Evolutionary conservation across 2,113 vertebrate species (phyloP).

Genomic region (Genyomyrus donnyi): DNA sequence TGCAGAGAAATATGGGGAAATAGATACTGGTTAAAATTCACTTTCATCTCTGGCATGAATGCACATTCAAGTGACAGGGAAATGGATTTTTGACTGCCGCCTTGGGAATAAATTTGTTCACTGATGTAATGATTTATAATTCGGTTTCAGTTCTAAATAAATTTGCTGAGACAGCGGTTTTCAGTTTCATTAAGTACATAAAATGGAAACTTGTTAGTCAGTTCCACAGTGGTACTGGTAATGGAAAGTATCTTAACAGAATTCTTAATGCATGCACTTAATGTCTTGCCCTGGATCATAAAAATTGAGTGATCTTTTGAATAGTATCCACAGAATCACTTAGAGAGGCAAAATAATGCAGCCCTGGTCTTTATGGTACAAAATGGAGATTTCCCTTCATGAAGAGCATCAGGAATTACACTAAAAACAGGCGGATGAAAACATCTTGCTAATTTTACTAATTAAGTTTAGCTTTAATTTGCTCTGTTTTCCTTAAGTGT

Average conservation of each 20-base stretch:
- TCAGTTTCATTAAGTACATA: slow-evolving; percentile 65
- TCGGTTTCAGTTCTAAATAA: slow-evolving; percentile 55
- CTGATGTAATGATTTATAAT: slow-evolving; percentile 26
- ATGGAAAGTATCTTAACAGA: slow-evolving; percentile 61
- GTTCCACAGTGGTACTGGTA: slow-evolving; percentile 41
- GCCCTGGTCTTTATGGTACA: not conserved
- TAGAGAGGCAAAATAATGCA: slow-evolving; percentile 3
- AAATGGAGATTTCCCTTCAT: not conserved
- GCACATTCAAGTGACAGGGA: slow-evolving; percentile 10
- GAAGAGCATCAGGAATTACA: not conserved
- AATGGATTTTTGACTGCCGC: slow-evolving; percentile 14
- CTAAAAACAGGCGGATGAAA: not conserved
- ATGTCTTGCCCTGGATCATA: not conserved
- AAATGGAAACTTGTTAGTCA: slow-evolving; percentile 60
- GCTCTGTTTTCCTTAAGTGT: not conserved
- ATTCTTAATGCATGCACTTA: slow-evolving; percentile 16
- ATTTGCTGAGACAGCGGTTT: slow-evolving; percentile 67
- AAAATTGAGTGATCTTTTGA: slow-evolving; percentile 18
- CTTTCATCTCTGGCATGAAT: slow-evolving; percentile 9
- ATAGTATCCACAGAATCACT: slow-evolving; percentile 16
- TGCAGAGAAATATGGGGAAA: not conserved
- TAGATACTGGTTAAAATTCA: not conserved
- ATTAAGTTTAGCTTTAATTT: not conserved
- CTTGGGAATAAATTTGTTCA: slow-evolving; percentile 14
- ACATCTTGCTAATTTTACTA: not conserved